Percentiles rank a stretch among this genome's conserved stretches.
phyloP scores from a whole-genome alignment of 2,888 invertebrate species.

The Leptopterna dolabrata region DNA sequence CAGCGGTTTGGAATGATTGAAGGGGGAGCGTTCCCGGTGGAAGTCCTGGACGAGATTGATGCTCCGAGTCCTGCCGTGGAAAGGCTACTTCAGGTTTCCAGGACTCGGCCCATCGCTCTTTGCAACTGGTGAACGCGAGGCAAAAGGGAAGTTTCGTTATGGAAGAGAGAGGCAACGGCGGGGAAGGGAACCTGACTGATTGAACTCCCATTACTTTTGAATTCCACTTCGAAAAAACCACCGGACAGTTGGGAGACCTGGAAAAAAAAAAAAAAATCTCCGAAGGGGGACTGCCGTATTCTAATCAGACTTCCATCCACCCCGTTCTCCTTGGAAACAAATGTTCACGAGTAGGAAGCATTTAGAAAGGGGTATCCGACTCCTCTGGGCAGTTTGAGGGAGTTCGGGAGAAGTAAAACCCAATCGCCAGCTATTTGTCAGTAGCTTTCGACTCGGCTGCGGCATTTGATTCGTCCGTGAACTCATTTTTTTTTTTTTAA shows the following conservation, averaged over 20 bases:
- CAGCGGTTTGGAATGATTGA: slow-evolving; percentile 39
- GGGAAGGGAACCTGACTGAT: background rate
- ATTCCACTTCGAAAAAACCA: background rate
- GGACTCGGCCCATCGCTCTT: slow-evolving; percentile 24
- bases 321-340: slow-evolving; percentile 8
- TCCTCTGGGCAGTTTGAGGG: background rate
- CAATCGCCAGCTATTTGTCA: slow-evolving; percentile 35
- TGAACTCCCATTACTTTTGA: slow-evolving; percentile 27
- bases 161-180: background rate
- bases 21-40: background rate
- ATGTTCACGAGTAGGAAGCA: slow-evolving; percentile 36
- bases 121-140: background rate
- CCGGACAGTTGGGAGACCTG: background rate
- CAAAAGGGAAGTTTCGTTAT: background rate
- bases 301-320: slow-evolving; percentile 1
- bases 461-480: slow-evolving; percentile 14
- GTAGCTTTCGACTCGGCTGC: background rate
- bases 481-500: background rate
- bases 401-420: slow-evolving; percentile 2
- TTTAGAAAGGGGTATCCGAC: slow-evolving; percentile 19
- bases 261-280: slow-evolving; percentile 16
- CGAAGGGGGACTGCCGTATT: slow-evolving; percentile 32
- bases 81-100: slow-evolving; percentile 45
- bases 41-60: slow-evolving; percentile 12
- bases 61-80: background rate